A percentile compares a stretch with the other conserved stretches of the same genome.
These are phyloP conservation scores for Serranus cabrilla DNA, from an alignment of 2,797 vertebrate genomes.

Conservation along the genomic window DNA sequence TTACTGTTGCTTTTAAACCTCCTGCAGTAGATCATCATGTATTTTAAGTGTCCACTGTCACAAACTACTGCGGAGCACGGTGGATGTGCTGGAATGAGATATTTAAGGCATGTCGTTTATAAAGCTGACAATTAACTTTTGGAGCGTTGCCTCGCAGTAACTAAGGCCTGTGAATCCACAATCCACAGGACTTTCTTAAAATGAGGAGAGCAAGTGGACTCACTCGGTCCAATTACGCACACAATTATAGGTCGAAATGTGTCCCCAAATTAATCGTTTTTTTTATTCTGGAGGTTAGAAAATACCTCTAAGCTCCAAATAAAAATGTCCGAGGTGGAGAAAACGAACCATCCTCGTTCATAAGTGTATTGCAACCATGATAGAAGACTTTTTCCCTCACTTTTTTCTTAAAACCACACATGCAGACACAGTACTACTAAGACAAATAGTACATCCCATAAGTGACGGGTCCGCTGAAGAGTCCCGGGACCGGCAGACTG, in stretches of 20 bases:
- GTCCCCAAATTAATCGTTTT: not conserved
- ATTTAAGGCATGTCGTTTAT: constrained; percentile 61
- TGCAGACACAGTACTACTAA: constrained; percentile 64
- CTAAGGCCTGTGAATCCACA: constrained; percentile 38
- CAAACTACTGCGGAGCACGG: constrained; percentile 14
- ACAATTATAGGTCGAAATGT: constrained; percentile 3
- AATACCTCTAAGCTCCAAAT: constrained; percentile 11
- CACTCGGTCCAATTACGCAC: constrained; percentile 20
- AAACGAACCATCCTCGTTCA: constrained; percentile 19
- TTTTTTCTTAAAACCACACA: constrained; percentile 24
- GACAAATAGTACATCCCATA: constrained; percentile 92
- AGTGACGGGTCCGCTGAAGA: constrained; percentile 87
- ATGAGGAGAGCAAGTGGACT: constrained; percentile 11
- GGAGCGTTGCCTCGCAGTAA: constrained; percentile 21
- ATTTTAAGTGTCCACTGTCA: constrained; percentile 40
- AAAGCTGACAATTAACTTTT: constrained; percentile 56
- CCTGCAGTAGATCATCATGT: constrained; percentile 41
- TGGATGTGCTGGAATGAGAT: constrained; percentile 26
- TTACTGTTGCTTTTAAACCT: constrained; percentile 70
- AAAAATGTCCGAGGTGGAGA: constrained; percentile 20
- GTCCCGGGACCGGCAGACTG: constrained; percentile 85
- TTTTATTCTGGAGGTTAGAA: constrained; percentile 22
- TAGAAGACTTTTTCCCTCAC: constrained; percentile 6
- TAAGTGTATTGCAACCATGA: constrained; percentile 54
- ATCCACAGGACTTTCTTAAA: constrained; percentile 25